Conservation (phyloP, 2,113 vertebrate species). For the Grantiella picta region DNA sequence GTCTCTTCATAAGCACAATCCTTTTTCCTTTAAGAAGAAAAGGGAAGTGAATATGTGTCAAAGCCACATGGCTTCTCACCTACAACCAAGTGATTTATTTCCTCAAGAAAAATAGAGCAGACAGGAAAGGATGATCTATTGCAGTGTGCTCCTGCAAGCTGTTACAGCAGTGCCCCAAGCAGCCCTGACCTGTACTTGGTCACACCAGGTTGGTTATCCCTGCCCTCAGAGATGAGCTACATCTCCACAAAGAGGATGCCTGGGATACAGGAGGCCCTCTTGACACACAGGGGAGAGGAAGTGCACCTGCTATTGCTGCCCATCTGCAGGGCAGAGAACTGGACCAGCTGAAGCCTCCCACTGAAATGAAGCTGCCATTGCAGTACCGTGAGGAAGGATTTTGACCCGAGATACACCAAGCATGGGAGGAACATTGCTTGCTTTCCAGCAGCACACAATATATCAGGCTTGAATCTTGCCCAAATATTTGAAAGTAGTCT, state of each 20-base stretch:
- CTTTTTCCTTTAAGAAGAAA: background rate
- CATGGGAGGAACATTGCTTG: background rate
- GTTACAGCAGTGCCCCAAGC: background rate
- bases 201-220: background rate
- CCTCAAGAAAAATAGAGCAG: background rate
- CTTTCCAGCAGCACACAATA: background rate
- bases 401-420: background rate
- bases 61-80: background rate
- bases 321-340: background rate
- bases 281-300: background rate
- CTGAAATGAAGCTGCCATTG: background rate
- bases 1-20: background rate
- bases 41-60: background rate
- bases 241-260: background rate
- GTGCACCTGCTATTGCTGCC: background rate
- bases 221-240: background rate
- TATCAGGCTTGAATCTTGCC: background rate
- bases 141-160: background rate
- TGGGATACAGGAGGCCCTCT: background rate
- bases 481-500: background rate
- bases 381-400: background rate
- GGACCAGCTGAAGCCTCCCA: background rate
- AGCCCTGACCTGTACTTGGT: background rate
- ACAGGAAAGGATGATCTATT: conserved; percentile 17
- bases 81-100: conserved; percentile 37